phyloP scores from a whole-genome alignment of 2,797 vertebrate species.

The Neomorphus geoffroyi region DNA sequence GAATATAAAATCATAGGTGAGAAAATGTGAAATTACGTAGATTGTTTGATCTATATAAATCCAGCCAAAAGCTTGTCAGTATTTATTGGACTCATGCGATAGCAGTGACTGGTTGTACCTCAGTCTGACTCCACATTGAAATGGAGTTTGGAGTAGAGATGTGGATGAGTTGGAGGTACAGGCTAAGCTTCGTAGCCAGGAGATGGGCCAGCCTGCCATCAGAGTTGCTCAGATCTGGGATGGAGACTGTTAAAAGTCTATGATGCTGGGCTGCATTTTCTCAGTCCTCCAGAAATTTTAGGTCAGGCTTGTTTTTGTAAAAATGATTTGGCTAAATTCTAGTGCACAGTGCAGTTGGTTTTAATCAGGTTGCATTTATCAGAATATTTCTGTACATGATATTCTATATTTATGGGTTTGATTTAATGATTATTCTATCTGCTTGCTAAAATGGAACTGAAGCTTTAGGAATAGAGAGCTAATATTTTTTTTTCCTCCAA shows the following conservation, averaged over 20 bases:
- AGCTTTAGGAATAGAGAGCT: neutral
- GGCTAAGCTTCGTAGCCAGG: rapidly evolving
- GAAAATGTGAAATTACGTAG: neutral
- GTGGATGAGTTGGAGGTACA: neutral
- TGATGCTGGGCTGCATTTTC: neutral
- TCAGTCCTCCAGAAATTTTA: neutral
- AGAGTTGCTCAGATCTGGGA: neutral
- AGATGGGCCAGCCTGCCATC: neutral
- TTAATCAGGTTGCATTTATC: neutral
- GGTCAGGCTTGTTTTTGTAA: neutral
- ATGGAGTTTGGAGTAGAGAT: neutral
- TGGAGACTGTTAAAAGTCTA: neutral
- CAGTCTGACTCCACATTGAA: neutral
- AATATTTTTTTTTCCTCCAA: neutral
- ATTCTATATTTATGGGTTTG: neutral
- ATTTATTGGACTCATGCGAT: rapidly evolving
- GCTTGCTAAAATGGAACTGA: neutral
- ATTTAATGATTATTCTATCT: neutral
- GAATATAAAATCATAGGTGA: neutral
- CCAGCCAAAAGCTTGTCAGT: neutral
- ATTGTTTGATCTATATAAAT: neutral
- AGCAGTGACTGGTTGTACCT: neutral
- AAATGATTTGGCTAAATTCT: neutral
- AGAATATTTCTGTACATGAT: neutral
- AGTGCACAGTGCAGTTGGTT: neutral